Percentiles rank a stretch among this genome's conserved stretches.
Conservation (phyloP, 2,113 vertebrate species). For the Eulemur macaco region DNA sequence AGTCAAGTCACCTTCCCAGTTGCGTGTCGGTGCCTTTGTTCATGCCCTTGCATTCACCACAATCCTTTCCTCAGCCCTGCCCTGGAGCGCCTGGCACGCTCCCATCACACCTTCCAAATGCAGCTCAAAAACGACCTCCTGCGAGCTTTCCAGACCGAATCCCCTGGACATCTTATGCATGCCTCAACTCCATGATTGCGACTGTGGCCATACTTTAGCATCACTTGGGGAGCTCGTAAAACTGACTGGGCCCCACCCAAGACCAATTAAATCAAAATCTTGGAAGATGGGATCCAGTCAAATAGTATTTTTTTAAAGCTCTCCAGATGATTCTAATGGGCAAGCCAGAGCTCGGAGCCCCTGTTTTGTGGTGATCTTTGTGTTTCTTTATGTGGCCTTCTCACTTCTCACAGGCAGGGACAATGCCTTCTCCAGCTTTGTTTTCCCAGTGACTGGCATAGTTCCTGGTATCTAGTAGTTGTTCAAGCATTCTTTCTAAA, state of each 20-base stretch:
- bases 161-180: neutral
- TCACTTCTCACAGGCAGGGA: neutral
- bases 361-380: neutral
- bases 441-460: neutral
- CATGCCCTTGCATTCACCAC: neutral
- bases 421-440: neutral
- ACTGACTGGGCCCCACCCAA: neutral
- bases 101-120: neutral
- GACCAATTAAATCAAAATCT: constrained; percentile 22
- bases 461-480: neutral
- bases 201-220: neutral
- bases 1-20: neutral
- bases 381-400: neutral
- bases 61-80: neutral
- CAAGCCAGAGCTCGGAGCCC: neutral
- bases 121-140: neutral
- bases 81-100: neutral
- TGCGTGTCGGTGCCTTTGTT: neutral
- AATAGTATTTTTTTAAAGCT: neutral
- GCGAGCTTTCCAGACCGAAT: neutral
- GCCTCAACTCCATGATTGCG: neutral
- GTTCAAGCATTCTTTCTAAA: constrained; percentile 1
- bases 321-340: neutral
- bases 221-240: constrained; percentile 11
- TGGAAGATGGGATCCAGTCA: neutral